phyloP scores from a whole-genome alignment of 2,888 invertebrate genomes.

The Leptura quadrifasciata region DNA sequence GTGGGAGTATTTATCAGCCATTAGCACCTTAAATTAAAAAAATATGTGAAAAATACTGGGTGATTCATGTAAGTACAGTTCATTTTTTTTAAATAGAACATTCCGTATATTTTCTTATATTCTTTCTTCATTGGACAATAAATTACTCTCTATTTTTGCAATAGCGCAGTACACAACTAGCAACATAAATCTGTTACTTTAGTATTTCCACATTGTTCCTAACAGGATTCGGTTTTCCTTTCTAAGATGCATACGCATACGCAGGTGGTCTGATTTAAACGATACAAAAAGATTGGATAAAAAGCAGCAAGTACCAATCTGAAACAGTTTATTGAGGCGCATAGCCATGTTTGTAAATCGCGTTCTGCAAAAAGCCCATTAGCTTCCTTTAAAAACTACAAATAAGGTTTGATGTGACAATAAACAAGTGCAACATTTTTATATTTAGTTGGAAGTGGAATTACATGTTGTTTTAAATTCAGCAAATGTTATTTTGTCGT shows the following conservation, averaged over 20 bases:
- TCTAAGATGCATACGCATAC: not conserved
- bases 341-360: not conserved
- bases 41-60: too few relatives aligned
- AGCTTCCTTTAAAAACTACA: slow-evolving; percentile 4
- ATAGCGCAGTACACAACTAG: too few relatives aligned
- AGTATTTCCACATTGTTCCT: not conserved
- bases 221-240: not conserved
- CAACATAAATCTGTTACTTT: too few relatives aligned
- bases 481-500: slow-evolving; percentile 7
- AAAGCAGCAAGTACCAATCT: not conserved
- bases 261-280: not conserved
- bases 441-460: not conserved
- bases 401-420: slow-evolving; percentile 7
- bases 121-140: too few relatives aligned
- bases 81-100: too few relatives aligned
- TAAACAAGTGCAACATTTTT: slow-evolving; percentile 7
- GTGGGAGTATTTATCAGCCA: too few relatives aligned
- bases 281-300: not conserved
- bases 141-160: too few relatives aligned
- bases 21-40: too few relatives aligned
- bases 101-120: too few relatives aligned
- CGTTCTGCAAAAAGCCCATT: slow-evolving; percentile 1
- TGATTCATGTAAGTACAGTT: too few relatives aligned
- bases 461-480: slow-evolving; percentile 4
- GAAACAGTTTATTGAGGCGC: not conserved